Percentiles rank a stretch among this genome's conserved stretches.
phyloP scores from a whole-genome alignment of 1,140 invertebrate species.

The Probaryconus sp. region DNA sequence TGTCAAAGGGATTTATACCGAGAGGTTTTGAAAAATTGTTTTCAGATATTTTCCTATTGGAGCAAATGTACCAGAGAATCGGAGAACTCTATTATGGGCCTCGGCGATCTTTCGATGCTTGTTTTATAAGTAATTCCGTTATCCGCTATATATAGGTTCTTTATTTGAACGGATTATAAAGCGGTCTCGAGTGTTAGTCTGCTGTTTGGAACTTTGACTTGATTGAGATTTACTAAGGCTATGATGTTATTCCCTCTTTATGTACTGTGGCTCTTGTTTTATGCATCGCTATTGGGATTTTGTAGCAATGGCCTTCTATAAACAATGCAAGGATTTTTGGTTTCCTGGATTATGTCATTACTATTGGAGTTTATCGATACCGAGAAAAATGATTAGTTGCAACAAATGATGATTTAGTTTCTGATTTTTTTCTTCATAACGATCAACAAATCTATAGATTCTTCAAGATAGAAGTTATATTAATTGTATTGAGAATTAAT shows the following conservation, averaged over 20 bases:
- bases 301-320: too few relatives aligned
- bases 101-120: slow-evolving; percentile 42
- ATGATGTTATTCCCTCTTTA: slow-evolving; percentile 6
- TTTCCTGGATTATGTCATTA: too few relatives aligned
- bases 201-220: slow-evolving; percentile 38
- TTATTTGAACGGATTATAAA: slow-evolving; percentile 58
- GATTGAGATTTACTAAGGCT: slow-evolving; percentile 42
- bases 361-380: too few relatives aligned
- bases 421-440: too few relatives aligned
- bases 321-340: too few relatives aligned
- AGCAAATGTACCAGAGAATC: slow-evolving; percentile 13
- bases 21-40: slow-evolving; percentile 32
- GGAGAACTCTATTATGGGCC: slow-evolving; percentile 30
- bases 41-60: slow-evolving; percentile 21
- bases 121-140: slow-evolving; percentile 59
- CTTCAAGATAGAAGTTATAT: too few relatives aligned
- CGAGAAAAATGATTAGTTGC: too few relatives aligned
- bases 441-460: too few relatives aligned
- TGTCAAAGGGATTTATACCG: not conserved
- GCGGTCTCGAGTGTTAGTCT: slow-evolving; percentile 30
- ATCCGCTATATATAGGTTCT: slow-evolving; percentile 58
- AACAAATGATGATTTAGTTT: too few relatives aligned
- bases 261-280: too few relatives aligned
- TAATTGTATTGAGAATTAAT: too few relatives aligned
- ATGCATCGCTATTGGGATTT: too few relatives aligned